Base-by-base conservation (phyloP, 1,140 invertebrate species). In the Drosophila lowei region DNA sequence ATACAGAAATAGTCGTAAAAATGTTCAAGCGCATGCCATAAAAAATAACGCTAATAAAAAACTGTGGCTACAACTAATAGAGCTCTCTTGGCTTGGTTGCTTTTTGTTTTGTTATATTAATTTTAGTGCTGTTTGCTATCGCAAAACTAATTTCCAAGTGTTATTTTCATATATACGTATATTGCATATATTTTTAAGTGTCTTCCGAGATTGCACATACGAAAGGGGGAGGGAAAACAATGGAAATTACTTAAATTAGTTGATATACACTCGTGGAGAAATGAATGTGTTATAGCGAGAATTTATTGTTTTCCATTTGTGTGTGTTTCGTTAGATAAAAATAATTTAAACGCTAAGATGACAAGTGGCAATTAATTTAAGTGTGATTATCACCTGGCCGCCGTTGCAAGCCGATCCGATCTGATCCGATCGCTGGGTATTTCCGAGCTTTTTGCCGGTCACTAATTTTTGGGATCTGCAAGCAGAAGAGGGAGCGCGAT, bases 311-410 rank as follows among this genome's bases (percentile, higher is more conserved):
- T 50, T 54, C 30, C 34, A 2, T 41, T 38, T 42, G 30, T 38
- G 30, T 52, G 23, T 63, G 63, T 64, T 77, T 63, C 64, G 72
- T 86, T 70, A 79, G 84, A 77, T 89, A 89, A 79, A 88, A 88
- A 89, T 89, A 89, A 83, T 83, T 89, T 88, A 88, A 84, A 61
- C 67, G 83, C 84, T 89, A 88, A 88, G 76, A 89, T 88, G 83
- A 88, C 83, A 88, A 88, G 83, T 88, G 83, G 84, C 83, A 88
- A 88, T 88, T 88, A 88, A 88, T 88, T 88, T 88, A 88, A 84
- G 75, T 89, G 84, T 88, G 83, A 88, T 88, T 88, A 88, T 88
- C 83, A 88, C 83, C 75, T 88, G 75, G 75, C 75, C 63, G 66
- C 83, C 61, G 52, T 77, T 68, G 79, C 75, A 78, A 65, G 65